Percentiles rank a stretch among this genome's conserved stretches.
phyloP scores from a whole-genome alignment of 2,113 vertebrate genomes.

The Himantopus leucocephalus region DNA sequence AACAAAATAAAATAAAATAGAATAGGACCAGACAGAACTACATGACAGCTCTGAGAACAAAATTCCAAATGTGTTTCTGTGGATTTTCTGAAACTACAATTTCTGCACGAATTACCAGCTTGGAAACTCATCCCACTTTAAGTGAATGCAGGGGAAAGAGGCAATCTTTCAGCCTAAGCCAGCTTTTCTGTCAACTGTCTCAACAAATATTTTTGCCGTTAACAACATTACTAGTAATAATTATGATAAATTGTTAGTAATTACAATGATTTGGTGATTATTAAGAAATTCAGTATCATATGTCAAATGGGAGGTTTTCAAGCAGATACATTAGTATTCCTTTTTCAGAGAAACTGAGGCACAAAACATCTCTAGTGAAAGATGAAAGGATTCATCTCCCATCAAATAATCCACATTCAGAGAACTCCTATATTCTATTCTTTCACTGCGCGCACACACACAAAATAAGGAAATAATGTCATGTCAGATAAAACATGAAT shows the following conservation, averaged over 20 bases:
- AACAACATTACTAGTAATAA: background rate
- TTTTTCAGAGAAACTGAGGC: background rate
- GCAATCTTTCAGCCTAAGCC: background rate
- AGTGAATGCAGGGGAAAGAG: background rate
- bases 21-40: background rate
- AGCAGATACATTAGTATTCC: background rate
- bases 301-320: background rate
- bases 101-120: background rate
- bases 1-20: background rate
- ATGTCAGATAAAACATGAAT: background rate
- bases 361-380: background rate
- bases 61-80: background rate
- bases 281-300: background rate
- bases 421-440: background rate
- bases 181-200: background rate
- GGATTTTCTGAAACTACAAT: slow-evolving; percentile 12
- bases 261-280: background rate
- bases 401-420: background rate
- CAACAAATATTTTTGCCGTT: background rate
- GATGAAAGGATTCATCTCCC: background rate
- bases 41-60: background rate
- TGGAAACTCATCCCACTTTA: slow-evolving; percentile 3
- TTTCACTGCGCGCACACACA: background rate
- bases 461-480: background rate
- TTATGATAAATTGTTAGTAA: background rate